Conservation (phyloP, 2,113 vertebrate species). For the Chaetorhynchus papuensis region DNA sequence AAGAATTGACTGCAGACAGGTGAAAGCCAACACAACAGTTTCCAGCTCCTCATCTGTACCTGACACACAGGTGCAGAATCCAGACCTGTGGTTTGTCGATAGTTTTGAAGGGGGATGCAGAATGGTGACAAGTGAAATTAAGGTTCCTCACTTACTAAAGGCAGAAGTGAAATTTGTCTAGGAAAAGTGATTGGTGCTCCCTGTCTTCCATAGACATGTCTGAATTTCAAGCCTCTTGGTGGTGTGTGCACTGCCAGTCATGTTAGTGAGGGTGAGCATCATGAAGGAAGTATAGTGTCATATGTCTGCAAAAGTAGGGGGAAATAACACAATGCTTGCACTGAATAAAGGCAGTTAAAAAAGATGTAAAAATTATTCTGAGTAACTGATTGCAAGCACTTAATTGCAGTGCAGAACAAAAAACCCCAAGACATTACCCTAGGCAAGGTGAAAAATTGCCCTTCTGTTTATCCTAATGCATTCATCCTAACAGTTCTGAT, state of each 20-base stretch:
- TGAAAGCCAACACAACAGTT: not conserved
- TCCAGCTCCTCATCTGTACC: not conserved
- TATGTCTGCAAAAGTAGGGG: not conserved
- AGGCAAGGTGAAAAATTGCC: not conserved
- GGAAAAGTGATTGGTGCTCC: not conserved
- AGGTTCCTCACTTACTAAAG: not conserved
- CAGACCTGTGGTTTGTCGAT: not conserved
- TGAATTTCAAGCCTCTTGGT: not conserved
- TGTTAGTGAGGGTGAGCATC: not conserved
- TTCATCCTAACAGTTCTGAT: not conserved
- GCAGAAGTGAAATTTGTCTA: not conserved
- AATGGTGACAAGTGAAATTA: not conserved
- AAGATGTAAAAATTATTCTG: not conserved
- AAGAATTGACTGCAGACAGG: not conserved
- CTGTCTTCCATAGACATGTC: not conserved
- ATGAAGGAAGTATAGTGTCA: not conserved
- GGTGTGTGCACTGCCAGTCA: not conserved
- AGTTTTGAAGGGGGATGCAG: not conserved
- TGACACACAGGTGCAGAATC: not conserved
- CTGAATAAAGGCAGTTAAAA: not conserved
- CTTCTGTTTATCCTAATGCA: not conserved
- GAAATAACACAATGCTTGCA: not conserved
- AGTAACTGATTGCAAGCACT: not conserved
- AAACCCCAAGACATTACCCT: rapidly evolving
- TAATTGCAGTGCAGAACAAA: not conserved